Conservation (phyloP, 2,797 vertebrate genomes). For the Lithobates pipiens region DNA sequence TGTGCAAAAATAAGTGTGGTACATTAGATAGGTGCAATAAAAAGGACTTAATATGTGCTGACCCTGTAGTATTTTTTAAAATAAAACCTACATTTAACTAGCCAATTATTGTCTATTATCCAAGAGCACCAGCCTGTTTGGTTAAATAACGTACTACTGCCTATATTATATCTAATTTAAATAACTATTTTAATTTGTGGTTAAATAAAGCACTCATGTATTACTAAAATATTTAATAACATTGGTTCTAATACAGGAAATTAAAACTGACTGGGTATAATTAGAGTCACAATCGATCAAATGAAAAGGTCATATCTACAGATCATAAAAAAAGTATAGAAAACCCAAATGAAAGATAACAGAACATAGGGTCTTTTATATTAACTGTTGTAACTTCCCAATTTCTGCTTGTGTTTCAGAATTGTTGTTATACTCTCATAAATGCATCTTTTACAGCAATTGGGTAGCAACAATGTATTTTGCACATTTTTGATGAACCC, state of each 20-base stretch:
- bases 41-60: conserved; percentile 49
- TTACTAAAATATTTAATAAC: conserved; percentile 25
- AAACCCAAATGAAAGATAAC: not conserved
- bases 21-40: conserved; percentile 55
- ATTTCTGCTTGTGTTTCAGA: not conserved
- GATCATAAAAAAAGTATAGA: not conserved
- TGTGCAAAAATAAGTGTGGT: conserved; percentile 31
- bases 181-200: conserved; percentile 38
- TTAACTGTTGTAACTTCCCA: not conserved
- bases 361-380: not conserved
- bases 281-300: conserved; percentile 8
- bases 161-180: conserved; percentile 40
- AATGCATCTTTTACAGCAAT: not conserved
- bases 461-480: not conserved
- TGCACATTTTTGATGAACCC: not conserved
- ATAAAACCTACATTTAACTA: conserved; percentile 56
- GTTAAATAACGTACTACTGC: conserved; percentile 29
- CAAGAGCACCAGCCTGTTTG: conserved; percentile 24
- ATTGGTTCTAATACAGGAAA: conserved; percentile 34
- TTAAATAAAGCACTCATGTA: conserved; percentile 25
- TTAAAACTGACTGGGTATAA: conserved; percentile 19
- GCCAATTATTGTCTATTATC: conserved; percentile 57
- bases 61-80: conserved; percentile 52
- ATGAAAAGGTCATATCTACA: not conserved
- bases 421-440: not conserved